These are phyloP conservation scores for Diaperis boleti DNA, from an alignment of 2,888 invertebrate species.

Conservation along the genomic window DNA sequence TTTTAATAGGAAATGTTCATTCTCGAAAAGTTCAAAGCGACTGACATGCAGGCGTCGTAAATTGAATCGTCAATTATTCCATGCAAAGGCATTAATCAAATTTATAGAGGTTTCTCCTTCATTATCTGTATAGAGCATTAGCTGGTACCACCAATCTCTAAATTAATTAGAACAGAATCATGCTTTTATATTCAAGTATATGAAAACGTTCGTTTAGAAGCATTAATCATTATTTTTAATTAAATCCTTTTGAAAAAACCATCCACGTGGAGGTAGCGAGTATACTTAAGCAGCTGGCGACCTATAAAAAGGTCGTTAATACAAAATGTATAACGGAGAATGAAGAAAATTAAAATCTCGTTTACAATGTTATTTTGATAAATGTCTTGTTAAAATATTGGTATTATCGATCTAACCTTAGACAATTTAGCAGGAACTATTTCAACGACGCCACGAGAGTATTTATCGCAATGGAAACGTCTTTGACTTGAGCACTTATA, in stretches of 20 bases:
- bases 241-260: conserved; percentile 5
- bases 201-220: conserved; percentile 11
- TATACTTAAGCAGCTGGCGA: background rate
- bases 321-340: background rate
- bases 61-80: conserved; percentile 35
- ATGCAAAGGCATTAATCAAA: conserved; percentile 23
- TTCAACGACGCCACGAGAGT: no score
- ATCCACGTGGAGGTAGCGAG: background rate
- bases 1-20: conserved; percentile 11
- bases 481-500: no score
- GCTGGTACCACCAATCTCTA: conserved; percentile 27
- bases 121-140: conserved; percentile 23
- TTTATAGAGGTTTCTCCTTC: conserved; percentile 25
- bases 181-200: conserved; percentile 17
- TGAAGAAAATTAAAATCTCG: background rate
- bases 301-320: background rate
- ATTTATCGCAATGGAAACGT: no score
- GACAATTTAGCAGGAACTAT: no score
- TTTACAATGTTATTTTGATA: background rate
- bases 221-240: conserved; percentile 30
- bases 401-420: no score
- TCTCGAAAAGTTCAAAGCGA: conserved; percentile 26
- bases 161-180: conserved; percentile 29
- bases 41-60: conserved; percentile 10
- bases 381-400: no score